phyloP scores from a whole-genome alignment of 2,113 vertebrate species.

The Columba livia region DNA sequence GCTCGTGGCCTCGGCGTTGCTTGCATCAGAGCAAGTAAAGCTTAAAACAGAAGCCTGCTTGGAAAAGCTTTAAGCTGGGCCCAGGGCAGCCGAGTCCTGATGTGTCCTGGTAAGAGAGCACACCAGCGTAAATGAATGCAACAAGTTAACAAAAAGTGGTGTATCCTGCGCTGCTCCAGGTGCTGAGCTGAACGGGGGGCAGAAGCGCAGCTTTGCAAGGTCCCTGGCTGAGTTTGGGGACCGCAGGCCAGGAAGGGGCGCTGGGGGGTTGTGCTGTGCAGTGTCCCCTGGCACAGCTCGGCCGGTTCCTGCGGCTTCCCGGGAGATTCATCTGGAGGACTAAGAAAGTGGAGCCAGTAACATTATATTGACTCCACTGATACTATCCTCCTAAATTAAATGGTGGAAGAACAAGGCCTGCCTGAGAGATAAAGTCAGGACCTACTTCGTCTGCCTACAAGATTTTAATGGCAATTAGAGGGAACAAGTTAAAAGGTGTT shows the following conservation, averaged over 20 bases:
- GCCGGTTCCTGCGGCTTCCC: neutral
- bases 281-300: neutral
- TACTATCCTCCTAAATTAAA: slow-evolving; percentile 85
- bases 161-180: neutral
- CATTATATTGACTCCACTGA: slow-evolving; percentile 68
- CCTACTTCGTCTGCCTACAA: slow-evolving; percentile 81
- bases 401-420: slow-evolving; percentile 83
- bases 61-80: neutral
- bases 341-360: slow-evolving; percentile 79
- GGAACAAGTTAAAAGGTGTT: neutral
- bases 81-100: too few species aligned
- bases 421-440: slow-evolving; percentile 60
- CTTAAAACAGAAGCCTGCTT: too few species aligned
- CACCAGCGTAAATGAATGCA: neutral
- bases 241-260: neutral
- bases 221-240: neutral
- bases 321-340: slow-evolving; percentile 72
- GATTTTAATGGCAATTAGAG: neutral
- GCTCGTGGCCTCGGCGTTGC: fast-evolving
- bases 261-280: neutral
- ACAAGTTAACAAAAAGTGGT: fast-evolving
- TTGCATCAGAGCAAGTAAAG: neutral
- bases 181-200: neutral
- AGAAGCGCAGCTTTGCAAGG: fast-evolving
- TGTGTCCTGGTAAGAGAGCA: fast-evolving